A percentile compares a stretch with the other conserved stretches of the same genome.
These are phyloP conservation scores for Conus ventricosus DNA, from an alignment of 1,140 invertebrate species.

Conservation along the genomic window DNA sequence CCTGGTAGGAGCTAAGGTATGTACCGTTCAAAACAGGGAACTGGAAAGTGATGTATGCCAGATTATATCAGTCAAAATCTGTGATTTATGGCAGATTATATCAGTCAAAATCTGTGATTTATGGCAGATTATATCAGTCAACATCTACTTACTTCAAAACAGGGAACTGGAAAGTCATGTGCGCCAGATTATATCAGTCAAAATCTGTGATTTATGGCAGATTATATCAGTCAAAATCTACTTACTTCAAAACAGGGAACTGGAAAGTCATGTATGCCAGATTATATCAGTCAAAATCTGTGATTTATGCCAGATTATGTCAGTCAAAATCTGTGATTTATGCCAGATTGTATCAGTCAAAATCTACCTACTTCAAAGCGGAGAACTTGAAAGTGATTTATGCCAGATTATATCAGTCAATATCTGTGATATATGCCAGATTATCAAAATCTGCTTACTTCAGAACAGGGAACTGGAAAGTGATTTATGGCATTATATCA, in stretches of 20 bases:
- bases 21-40: not conserved
- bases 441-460: no score
- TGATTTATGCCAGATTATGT: not conserved
- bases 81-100: not conserved
- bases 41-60: not conserved
- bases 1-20: conserved; percentile 77
- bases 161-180: not conserved
- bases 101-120: not conserved
- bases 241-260: no score
- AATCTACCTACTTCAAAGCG: no score
- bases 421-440: no score
- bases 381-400: no score
- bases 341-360: no score
- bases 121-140: no score
- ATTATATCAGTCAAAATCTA: not conserved
- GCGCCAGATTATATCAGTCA: not conserved
- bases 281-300: not conserved
- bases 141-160: no score
- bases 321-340: not conserved
- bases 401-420: no score
- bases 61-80: not conserved
- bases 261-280: not conserved
- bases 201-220: not conserved
- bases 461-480: no score
- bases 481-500: no score